Evolutionary conservation across 2,113 vertebrate genomes (phyloP), one percentile per base, ranked within the genome.

Genomic region (Antigone vipio): DNA sequence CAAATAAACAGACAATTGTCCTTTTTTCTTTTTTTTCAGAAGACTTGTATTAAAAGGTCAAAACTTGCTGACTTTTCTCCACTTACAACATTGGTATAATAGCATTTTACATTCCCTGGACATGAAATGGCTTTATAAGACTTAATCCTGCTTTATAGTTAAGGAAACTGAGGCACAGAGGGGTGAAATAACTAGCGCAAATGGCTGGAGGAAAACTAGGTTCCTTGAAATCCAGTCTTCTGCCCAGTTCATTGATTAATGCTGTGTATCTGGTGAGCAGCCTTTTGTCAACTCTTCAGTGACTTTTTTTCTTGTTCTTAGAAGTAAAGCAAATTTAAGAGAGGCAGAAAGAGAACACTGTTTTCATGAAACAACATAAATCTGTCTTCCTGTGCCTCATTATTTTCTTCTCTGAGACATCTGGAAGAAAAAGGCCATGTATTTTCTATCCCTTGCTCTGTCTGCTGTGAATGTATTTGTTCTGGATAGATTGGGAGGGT

Each of bases 311-410:
- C 88, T 59, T 86, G 19, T 95, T 95, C 62, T 88, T 94, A 85
- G 76, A 88, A 92, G 40, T 90, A 85, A 90, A 95, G 71, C 49
- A 91, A 88, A 93, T 92, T 78, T 94, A 88, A 91, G 91, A 91
- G 53, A 85, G 68, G 64, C 38, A 92, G 77, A 89, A 91, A 68
- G 62, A 66, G 74, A 95, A 90, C 62, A 59, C 20, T 77, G n/a
- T 93, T 96, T 90, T 93, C 35, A 34, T 78, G 84, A 77, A 96
- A 89, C 62, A 81, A 69, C 62, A 88, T 89, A 92, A 95, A 95
- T 97, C 66, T 96, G 49, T 94, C 94, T 91, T 91, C 50, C 50
- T 60, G 23, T 88, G 42, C 55, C 89, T 96, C 81, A 62, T 95
- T 96, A 95, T 91, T 94, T 96, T 95, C 66, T 80, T 85, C 59